Evolutionary conservation across 1,140 invertebrate species (phyloP).

Genomic region (Megalopta genalis): DNA sequence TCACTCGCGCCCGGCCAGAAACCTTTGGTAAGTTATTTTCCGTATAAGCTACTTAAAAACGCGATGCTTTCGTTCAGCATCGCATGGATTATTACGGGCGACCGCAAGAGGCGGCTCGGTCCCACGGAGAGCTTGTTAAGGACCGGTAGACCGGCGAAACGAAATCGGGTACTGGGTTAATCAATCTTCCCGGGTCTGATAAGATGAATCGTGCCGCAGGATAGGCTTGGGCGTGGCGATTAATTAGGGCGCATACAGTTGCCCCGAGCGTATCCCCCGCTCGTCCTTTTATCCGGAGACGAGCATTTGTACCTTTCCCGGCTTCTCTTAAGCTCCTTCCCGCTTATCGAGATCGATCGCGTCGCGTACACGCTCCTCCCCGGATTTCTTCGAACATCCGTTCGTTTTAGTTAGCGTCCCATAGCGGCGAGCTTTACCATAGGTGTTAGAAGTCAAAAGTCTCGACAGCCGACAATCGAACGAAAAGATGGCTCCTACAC

Average conservation of each 20-base stretch:
- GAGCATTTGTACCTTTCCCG: background rate
- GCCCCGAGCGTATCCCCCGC: background rate
- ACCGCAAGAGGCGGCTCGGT: slow-evolving; percentile 10
- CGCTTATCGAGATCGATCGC: background rate
- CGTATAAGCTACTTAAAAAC: background rate
- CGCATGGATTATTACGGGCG: background rate
- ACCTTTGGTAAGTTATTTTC: background rate
- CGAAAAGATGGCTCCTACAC: no score
- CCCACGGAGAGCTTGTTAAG: slow-evolving; percentile 49
- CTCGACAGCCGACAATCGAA: no score
- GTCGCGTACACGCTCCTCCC: background rate
- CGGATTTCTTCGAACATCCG: background rate
- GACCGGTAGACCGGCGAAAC: slow-evolving; percentile 32
- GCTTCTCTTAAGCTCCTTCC: background rate
- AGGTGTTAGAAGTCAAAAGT: no score
- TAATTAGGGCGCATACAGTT: slow-evolving; percentile 26
- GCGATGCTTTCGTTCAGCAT: background rate
- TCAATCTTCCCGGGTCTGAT: slow-evolving; percentile 47
- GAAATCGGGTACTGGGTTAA: slow-evolving; percentile 47
- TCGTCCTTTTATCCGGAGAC: background rate
- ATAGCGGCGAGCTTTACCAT: no score
- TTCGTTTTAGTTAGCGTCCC: background rate
- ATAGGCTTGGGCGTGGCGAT: slow-evolving; percentile 13
- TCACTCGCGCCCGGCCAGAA: background rate
- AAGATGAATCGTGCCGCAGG: slow-evolving; percentile 41